phyloP scores from a whole-genome alignment of 2,888 invertebrate genomes.

The Taphrorychus bicolor region DNA sequence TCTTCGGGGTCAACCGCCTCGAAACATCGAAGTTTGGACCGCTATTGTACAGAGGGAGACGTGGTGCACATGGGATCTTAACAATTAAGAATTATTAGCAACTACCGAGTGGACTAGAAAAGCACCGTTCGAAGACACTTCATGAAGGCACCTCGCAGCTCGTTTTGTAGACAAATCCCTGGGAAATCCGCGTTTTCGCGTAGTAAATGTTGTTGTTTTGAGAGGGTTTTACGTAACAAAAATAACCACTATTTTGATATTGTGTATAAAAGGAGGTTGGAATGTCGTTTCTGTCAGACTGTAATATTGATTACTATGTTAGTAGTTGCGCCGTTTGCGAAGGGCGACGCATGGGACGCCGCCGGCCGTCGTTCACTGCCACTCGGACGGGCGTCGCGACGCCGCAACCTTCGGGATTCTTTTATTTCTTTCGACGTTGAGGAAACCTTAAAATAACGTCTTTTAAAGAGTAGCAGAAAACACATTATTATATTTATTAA shows the following conservation, averaged over 20 bases:
- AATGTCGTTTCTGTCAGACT: conserved; percentile 37
- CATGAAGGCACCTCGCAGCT: not conserved
- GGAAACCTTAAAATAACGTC: too few species aligned
- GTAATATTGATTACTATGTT: conserved; percentile 39
- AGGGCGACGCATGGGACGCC: conserved; percentile 20
- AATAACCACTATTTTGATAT: conserved; percentile 13
- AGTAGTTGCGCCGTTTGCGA: conserved; percentile 37
- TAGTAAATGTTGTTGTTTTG: too few species aligned
- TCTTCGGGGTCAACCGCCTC: not conserved
- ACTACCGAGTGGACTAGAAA: not conserved
- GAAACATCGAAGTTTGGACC: not conserved
- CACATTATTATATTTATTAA: too few species aligned
- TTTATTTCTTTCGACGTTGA: not conserved
- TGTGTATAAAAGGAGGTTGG: conserved; percentile 24
- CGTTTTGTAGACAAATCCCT: not conserved
- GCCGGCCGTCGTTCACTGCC: conserved; percentile 26
- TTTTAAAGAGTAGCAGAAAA: too few species aligned
- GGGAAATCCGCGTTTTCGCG: too few species aligned
- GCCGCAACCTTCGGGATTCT: not conserved
- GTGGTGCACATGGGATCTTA: not conserved
- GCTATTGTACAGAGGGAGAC: too few species aligned
- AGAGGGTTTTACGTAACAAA: conserved; percentile 5
- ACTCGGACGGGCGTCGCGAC: conserved; percentile 24
- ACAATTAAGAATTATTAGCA: not conserved
- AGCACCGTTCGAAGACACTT: not conserved